These are phyloP conservation scores for Sarcophaga caerulescens DNA, from an alignment of 2,888 invertebrate species.

Conservation along the genomic window DNA sequence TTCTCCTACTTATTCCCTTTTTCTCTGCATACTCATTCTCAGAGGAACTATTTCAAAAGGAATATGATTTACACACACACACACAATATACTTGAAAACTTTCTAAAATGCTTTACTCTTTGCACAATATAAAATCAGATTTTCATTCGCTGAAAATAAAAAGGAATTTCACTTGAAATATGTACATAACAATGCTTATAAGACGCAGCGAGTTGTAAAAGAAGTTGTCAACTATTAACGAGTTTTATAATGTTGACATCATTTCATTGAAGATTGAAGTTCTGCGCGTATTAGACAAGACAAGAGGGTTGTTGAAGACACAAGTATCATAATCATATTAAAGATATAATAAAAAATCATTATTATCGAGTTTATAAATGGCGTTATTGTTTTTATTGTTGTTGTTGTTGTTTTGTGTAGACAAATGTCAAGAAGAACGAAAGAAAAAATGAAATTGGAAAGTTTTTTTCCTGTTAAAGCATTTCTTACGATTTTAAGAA, in stretches of 20 bases:
- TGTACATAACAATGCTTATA: neutral
- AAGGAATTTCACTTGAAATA: neutral
- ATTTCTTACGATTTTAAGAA: no score
- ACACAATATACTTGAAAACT: neutral
- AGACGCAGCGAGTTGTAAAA: neutral
- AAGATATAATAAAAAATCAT: conserved; percentile 33
- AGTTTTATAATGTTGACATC: conserved; percentile 44
- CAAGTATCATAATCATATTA: conserved; percentile 49
- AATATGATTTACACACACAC: no score
- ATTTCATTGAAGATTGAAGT: conserved; percentile 38
- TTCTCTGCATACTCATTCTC: no score
- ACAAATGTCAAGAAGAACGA: neutral
- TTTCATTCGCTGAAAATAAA: neutral
- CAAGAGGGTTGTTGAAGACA: neutral
- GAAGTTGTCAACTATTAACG: conserved; percentile 37
- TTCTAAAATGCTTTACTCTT: neutral
- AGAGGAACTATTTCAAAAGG: no score
- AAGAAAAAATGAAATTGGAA: neutral
- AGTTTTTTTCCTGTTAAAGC: neutral
- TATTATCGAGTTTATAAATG: conserved; percentile 9
- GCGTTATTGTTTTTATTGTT: neutral
- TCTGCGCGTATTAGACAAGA: neutral
- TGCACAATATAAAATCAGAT: neutral
- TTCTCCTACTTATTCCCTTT: no score
- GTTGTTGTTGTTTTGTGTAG: neutral